Base-by-base conservation (phyloP, 1,140 invertebrate species). In the Drosophila gunungcola region DNA sequence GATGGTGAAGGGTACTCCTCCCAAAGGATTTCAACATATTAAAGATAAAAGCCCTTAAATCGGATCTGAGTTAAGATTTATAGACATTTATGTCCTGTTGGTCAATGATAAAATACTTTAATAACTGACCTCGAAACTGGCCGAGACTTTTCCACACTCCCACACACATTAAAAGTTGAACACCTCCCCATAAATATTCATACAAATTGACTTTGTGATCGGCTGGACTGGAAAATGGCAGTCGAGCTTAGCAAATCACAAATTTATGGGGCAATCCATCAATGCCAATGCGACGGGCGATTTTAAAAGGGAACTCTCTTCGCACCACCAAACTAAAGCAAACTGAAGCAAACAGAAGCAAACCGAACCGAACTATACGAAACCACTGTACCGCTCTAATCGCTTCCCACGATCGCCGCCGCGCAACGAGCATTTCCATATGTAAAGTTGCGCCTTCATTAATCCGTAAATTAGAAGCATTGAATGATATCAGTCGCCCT, bases 381-480 rank as follows among this genome's bases (percentile, higher is more conserved):
- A 42, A 39, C 55, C 46, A 48, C 49, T 16, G 32, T 65, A 58
- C 65, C 49, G 25, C 38, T 52, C 51, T 89, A 89, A 89, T 89
- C 84, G 80, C 84, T 89, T 89, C 84, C 84, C 84, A 89, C 84
- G 84, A 90, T 90, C 84, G 73, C 21, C 53, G 52, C 9, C 4
- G 49, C 29, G 62, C 45, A 69, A 52, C 54, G 27, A 69, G 61
- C 67, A 88, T 80, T 88, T 89, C 84, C 82, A 84, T 88, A 89
- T 88, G 83, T 89, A 88, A 88, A 88, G 72, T 80, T 89, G 85
- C 73, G 84, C 84, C 84, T 89, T 90, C 77, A 88, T 88, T 88
- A 88, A 88, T 88, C 84, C 84, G 84, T 84, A 88, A 88, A 88
- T 88, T 88, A 88, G 84, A 88, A 88, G 80, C 84, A 89, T 84